These are phyloP conservation scores for Mus spretus DNA, from an alignment of 2,797 vertebrate genomes.

Conservation along the genomic window DNA sequence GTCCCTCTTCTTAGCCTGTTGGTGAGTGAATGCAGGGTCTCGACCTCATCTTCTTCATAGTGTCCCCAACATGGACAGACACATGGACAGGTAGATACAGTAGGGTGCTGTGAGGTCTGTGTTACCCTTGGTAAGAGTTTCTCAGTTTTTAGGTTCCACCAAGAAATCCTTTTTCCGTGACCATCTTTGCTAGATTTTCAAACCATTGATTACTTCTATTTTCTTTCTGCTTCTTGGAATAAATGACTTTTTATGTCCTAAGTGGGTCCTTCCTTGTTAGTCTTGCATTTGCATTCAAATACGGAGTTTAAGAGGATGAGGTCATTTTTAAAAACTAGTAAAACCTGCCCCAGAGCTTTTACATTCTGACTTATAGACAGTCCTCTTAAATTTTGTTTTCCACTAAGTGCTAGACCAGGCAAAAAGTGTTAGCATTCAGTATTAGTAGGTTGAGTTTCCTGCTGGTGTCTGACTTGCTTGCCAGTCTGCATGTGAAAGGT, in stretches of 20 bases:
- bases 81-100: background rate
- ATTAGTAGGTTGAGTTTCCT: background rate
- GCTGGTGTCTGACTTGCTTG: background rate
- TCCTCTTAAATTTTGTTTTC: background rate
- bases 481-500: background rate
- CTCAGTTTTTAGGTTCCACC: background rate
- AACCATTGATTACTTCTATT: background rate
- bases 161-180: background rate
- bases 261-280: background rate
- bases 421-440: background rate
- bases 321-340: background rate
- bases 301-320: background rate
- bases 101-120: background rate
- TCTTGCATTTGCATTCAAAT: background rate
- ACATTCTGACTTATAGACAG: background rate
- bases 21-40: background rate
- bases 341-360: background rate
- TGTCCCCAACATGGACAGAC: background rate
- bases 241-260: background rate
- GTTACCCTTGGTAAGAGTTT: background rate
- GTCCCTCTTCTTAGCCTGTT: accelerated
- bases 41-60: too few species aligned
- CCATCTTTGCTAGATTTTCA: background rate
- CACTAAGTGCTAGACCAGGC: background rate
- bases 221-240: background rate